Percentiles rank a stretch among this genome's conserved stretches.
Conservation (phyloP, 2,888 invertebrate species). For the Hetaerina titia region DNA sequence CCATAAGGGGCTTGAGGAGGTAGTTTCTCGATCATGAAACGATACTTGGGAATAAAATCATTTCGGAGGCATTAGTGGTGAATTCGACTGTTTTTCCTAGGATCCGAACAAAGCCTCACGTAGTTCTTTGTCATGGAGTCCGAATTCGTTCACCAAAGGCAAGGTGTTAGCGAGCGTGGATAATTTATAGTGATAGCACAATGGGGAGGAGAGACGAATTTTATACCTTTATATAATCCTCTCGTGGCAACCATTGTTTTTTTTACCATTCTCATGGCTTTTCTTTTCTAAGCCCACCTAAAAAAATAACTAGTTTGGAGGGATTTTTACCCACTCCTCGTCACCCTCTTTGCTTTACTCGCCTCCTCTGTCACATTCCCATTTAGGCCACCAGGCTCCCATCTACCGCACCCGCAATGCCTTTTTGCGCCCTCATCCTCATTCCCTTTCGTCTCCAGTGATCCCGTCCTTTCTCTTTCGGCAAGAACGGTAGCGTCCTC, state of each 20-base stretch:
- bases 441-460: background rate
- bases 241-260: too few relatives aligned
- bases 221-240: background rate
- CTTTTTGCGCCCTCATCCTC: background rate
- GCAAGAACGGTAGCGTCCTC: too few relatives aligned
- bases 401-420: background rate
- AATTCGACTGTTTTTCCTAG: background rate
- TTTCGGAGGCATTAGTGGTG: background rate
- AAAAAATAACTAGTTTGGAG: too few relatives aligned
- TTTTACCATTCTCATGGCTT: too few relatives aligned
- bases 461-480: background rate
- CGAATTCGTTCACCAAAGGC: background rate
- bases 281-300: too few relatives aligned
- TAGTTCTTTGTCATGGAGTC: background rate
- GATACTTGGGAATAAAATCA: background rate
- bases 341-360: too few relatives aligned
- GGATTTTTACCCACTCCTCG: too few relatives aligned
- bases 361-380: too few relatives aligned
- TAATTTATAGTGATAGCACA: constrained; percentile 3
- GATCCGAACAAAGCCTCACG: background rate
- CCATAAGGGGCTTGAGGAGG: background rate
- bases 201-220: background rate
- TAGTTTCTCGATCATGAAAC: background rate
- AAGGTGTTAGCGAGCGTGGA: background rate
- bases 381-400: too few relatives aligned